Evolutionary conservation across 2,113 vertebrate genomes (phyloP).

Genomic region (Stomatorhinus ivindoensis): DNA sequence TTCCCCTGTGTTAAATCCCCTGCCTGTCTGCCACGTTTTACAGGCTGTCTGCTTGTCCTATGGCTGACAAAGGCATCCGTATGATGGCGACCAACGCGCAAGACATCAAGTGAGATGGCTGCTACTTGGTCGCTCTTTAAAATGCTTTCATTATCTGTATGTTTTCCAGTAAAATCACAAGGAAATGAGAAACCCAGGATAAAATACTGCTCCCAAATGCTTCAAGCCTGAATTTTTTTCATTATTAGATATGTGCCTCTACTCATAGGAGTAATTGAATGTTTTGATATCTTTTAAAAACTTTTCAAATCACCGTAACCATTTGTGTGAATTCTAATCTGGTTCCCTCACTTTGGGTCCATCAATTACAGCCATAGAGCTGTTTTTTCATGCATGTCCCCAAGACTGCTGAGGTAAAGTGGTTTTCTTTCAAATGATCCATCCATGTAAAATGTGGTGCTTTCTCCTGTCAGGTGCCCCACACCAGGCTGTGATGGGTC

Average conservation of each 20-base stretch:
- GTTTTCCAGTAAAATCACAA: background rate
- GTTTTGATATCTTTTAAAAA: background rate
- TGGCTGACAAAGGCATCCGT: slow-evolving; percentile 91
- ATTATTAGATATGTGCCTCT: background rate
- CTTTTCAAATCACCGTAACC: background rate
- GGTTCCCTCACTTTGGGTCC: background rate
- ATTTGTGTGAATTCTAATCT: background rate
- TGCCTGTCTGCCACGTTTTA: slow-evolving; percentile 41
- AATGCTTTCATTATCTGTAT: background rate
- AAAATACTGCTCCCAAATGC: background rate
- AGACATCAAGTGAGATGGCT: slow-evolving; percentile 83
- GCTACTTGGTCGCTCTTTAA: background rate
- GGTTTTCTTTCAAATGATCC: background rate
- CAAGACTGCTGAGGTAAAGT: background rate
- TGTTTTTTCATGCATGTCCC: background rate
- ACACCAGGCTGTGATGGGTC: slow-evolving; percentile 95
- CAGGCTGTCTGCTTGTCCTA: slow-evolving; percentile 91
- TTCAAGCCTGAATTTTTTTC: background rate
- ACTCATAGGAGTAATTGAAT: background rate
- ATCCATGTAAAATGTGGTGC: background rate
- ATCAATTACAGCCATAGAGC: background rate
- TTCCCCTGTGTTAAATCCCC: slow-evolving; percentile 33
- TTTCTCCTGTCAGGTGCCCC: slow-evolving; percentile 71
- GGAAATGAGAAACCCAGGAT: background rate
- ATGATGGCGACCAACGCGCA: slow-evolving; percentile 90